Evolutionary conservation across 2,888 invertebrate genomes (phyloP), one percentile per base, ranked within the genome.

Genomic region (Agrochola lychnidis): DNA sequence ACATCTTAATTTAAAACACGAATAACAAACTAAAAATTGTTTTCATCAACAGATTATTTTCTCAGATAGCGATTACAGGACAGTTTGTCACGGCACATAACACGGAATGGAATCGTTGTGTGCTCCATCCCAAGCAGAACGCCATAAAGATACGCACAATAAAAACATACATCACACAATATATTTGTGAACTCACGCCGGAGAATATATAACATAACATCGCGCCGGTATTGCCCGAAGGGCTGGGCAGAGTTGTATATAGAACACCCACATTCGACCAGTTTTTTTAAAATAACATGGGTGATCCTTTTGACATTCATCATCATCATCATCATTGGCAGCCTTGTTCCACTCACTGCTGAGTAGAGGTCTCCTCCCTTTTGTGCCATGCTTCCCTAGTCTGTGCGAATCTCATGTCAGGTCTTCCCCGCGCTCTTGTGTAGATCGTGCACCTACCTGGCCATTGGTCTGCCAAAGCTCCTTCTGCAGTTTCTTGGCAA

Each of bases 71-170:
- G 42, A 84, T n/a, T n/a, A 81, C 62, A 61, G 72, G 30, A 19
- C 48, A 71, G 66, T 84, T 80, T 72, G 84, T 84, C 76, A 76
- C 82, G 76, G 59, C 76, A 76, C 84, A 73, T 84, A 63, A 68
- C 51, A 53, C 45, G 36, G 59, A 76, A 67, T 69, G 71, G 68
- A 61, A 70, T 45, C 63, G 72, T 67, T 73, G 62, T 25, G 70
- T 22, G 62, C 19, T 45, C 69, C 64, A 62, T 72, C 53, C 74
- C 69, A 36, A 53, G 76, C 84, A 59, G 61, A 70, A 75, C 69
- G 69, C 53, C 53, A 53, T 72, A 51, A 82, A 76, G 72, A 73
- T 69, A 75, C 74, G 84, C 74, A 45, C 73, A 57, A 74, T 82
- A 73, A 64, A 56, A 74, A 83, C 66, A 72, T 66, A 82, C 36